phyloP scores from a whole-genome alignment of 2,113 vertebrate species.

The Bufo bufo region DNA sequence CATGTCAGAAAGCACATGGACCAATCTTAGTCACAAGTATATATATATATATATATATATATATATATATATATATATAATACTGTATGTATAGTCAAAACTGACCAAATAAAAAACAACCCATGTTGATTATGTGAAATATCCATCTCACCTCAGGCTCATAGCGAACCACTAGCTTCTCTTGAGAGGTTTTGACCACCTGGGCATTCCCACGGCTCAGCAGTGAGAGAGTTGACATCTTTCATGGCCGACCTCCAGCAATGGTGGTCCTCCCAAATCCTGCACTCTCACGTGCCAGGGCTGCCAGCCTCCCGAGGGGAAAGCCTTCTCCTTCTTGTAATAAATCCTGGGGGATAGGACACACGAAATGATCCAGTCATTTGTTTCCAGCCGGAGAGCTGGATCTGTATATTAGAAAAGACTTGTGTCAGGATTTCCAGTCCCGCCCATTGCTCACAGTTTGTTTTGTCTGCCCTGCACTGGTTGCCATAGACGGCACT shows the following conservation, averaged over 20 bases:
- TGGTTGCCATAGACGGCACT: constrained; percentile 62
- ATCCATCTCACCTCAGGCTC: constrained; percentile 74
- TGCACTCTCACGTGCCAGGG: background rate
- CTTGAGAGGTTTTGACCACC: constrained; percentile 67
- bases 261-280: background rate
- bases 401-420: background rate
- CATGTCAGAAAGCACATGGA: too few species aligned
- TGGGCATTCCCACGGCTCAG: constrained; percentile 76
- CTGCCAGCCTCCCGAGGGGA: background rate
- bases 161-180: constrained; percentile 76
- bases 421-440: background rate
- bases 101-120: too few species aligned
- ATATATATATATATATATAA: too few species aligned
- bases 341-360: background rate
- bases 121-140: background rate
- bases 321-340: background rate
- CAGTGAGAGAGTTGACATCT: constrained; percentile 72
- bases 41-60: too few species aligned
- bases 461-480: constrained; percentile 59
- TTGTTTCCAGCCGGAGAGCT: background rate
- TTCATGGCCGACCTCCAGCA: constrained; percentile 62
- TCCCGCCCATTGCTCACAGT: constrained; percentile 15
- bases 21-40: too few species aligned
- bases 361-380: background rate
- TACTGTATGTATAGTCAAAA: too few species aligned